Conservation (phyloP, 2,113 vertebrate genomes). For the Numenius arquata region DNA sequence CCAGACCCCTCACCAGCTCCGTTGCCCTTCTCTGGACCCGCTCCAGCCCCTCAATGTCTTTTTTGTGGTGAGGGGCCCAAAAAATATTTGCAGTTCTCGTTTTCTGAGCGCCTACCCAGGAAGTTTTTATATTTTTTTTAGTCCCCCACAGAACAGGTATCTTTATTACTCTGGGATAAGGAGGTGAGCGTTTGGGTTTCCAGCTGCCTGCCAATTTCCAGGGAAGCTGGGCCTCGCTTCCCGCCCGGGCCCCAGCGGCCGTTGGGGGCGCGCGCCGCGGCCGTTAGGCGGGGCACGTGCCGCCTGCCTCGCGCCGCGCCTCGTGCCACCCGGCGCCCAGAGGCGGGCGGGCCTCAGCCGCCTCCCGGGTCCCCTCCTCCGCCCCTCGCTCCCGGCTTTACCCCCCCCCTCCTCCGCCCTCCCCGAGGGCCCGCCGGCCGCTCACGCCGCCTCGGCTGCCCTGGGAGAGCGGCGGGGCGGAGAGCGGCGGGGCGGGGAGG, state of each 20-base stretch:
- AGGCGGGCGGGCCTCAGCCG: not conserved
- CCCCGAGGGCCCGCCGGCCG: not conserved
- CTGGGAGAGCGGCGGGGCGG: not conserved
- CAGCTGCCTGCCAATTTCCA: not conserved
- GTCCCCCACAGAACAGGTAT: fast-evolving
- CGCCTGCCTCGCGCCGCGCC: not conserved
- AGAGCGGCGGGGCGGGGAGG: not conserved
- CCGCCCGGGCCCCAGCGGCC: not conserved
- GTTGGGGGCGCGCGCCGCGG: not conserved
- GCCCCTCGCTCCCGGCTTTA: too few species aligned
- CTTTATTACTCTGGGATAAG: not conserved
- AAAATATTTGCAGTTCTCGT: not conserved
- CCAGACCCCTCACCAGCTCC: too few species aligned
- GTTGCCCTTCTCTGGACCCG: too few species aligned
- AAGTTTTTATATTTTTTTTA: not conserved
- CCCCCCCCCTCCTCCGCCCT: too few species aligned
- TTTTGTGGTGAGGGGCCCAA: too few species aligned
- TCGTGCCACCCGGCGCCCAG: not conserved
- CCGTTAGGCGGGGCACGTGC: not conserved
- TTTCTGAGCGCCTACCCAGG: not conserved
- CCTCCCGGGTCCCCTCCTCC: not conserved
- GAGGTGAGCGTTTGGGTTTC: fast-evolving
- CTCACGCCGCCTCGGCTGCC: not conserved
- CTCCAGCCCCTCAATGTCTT: too few species aligned
- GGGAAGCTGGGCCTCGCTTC: not conserved